Conservation (phyloP, 2,797 vertebrate genomes). For the Chlorospingus flavigularis region DNA sequence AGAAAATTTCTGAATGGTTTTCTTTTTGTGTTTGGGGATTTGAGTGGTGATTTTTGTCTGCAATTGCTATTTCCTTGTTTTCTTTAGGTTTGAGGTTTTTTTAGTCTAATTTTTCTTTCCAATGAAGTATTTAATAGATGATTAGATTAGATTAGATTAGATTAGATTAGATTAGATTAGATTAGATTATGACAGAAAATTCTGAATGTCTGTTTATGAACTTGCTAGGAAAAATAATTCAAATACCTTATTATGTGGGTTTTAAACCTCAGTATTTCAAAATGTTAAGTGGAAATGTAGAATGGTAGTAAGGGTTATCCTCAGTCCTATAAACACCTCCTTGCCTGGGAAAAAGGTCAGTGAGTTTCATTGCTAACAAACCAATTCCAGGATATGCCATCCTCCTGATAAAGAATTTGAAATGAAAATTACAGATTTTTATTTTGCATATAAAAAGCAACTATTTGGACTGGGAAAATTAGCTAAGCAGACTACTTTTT, state of each 20-base stretch:
- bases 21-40: not conserved
- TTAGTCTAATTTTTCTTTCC: not conserved
- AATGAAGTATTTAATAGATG: not conserved
- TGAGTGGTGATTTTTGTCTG: not conserved
- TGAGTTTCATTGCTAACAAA: not conserved
- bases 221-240: not conserved
- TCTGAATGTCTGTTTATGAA: not conserved
- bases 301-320: not conserved
- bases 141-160: not conserved
- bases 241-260: not conserved
- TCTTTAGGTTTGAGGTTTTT: rapidly evolving
- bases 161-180: not conserved
- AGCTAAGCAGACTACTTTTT: not conserved
- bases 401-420: not conserved
- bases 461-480: not conserved
- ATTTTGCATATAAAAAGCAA: not conserved
- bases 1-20: not conserved
- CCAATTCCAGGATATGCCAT: not conserved
- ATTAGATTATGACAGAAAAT: not conserved
- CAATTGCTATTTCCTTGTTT: not conserved
- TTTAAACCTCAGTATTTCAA: not conserved
- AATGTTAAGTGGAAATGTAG: not conserved
- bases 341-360: not conserved
- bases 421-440: not conserved
- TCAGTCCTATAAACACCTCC: not conserved